phyloP scores from a whole-genome alignment of 2,113 vertebrate species.

The Scomber colias region DNA sequence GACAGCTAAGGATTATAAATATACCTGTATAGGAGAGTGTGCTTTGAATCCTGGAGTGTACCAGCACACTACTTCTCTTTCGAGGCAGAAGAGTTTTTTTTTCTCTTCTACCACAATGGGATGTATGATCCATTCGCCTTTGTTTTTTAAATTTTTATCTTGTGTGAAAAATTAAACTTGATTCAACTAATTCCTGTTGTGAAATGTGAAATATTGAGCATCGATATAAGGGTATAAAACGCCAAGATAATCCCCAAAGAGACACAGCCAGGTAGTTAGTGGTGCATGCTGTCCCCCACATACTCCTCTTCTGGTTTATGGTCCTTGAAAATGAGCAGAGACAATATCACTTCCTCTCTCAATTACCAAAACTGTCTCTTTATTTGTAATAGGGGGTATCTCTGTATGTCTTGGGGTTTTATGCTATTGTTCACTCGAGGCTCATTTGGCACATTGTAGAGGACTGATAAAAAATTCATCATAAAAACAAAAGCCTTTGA shows the following conservation, averaged over 20 bases:
- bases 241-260: conserved; percentile 72
- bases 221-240: conserved; percentile 67
- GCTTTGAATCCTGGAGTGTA: conserved; percentile 72
- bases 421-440: conserved; percentile 81
- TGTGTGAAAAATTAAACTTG: too few species aligned
- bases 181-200: conserved; percentile 55
- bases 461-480: conserved; percentile 81
- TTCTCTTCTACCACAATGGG: conserved; percentile 17
- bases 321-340: conserved; percentile 78
- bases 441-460: conserved; percentile 78
- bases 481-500: conserved; percentile 81
- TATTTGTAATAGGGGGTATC: conserved; percentile 79
- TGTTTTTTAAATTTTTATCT: too few species aligned
- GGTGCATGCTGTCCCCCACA: conserved; percentile 62
- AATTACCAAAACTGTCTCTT: conserved; percentile 80
- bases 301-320: conserved; percentile 72
- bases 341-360: conserved; percentile 77
- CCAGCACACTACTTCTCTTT: conserved; percentile 47
- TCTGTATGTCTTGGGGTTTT: conserved; percentile 69
- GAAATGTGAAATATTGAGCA: conserved; percentile 66
- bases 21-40: conserved; percentile 79
- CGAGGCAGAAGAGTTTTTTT: conserved; percentile 32
- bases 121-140: too few species aligned
- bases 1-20: conserved; percentile 85
- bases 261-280: conserved; percentile 68